Conservation (phyloP, 2,888 invertebrate genomes). For the Parnassius smintheus region DNA sequence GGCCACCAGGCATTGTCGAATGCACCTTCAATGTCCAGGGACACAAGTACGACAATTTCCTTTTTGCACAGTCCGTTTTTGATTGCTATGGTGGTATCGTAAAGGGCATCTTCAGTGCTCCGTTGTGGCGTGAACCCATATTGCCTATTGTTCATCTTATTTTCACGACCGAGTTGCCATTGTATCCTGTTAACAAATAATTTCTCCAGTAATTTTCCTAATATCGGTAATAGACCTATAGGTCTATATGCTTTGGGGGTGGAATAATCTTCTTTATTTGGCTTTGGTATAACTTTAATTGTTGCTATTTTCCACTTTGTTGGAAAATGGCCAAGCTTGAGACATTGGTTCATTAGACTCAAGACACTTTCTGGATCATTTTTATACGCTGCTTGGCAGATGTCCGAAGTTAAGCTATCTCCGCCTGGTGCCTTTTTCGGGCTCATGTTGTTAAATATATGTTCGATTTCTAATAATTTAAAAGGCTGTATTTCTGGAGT, state of each 20-base stretch:
- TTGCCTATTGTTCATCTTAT: too few relatives aligned
- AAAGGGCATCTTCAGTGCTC: too few relatives aligned
- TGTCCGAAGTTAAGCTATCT: neutral
- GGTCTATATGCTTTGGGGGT: neutral
- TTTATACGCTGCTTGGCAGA: neutral
- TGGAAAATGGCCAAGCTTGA: neutral
- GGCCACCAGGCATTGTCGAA: too few relatives aligned
- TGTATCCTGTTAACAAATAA: neutral
- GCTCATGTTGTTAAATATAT: too few relatives aligned
- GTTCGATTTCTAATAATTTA: neutral
- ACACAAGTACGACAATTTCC: too few relatives aligned
- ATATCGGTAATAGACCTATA: neutral
- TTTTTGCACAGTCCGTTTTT: too few relatives aligned
- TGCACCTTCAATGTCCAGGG: too few relatives aligned
- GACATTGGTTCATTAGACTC: neutral
- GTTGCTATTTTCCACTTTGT: neutral
- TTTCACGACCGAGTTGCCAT: constrained; percentile 1
- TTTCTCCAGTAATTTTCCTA: neutral
- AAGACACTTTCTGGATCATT: neutral
- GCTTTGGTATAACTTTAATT: neutral
- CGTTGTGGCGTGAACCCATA: too few relatives aligned
- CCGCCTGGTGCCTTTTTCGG: neutral
- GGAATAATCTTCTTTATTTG: neutral
- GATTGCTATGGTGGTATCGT: too few relatives aligned
- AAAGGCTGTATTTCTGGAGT: neutral